These are phyloP conservation scores for Caenorhabditis inopinata DNA, from an alignment of 1,140 invertebrate species.

Conservation along the genomic window DNA sequence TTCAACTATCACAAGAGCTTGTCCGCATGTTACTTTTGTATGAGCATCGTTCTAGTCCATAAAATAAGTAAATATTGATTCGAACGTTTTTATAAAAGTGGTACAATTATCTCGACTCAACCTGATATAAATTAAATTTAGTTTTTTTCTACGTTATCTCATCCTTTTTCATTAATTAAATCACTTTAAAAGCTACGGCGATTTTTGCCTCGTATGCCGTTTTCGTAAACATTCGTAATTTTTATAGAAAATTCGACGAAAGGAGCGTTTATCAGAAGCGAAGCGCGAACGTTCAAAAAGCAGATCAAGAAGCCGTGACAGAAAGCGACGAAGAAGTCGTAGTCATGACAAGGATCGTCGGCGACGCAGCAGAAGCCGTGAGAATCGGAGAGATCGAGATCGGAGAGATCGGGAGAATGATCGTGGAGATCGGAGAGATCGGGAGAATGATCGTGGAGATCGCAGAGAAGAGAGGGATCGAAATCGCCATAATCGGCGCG, in stretches of 20 bases:
- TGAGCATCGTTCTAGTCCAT: too few species aligned
- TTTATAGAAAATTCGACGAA: constrained; percentile 2
- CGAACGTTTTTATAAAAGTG: too few species aligned
- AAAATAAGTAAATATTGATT: too few species aligned
- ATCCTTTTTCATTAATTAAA: too few species aligned
- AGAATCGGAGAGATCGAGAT: constrained; percentile 37
- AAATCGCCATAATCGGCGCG: constrained; percentile 56
- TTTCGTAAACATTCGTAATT: too few species aligned
- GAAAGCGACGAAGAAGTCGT: constrained; percentile 47
- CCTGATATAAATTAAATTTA: too few species aligned
- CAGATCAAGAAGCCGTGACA: constrained; percentile 46
- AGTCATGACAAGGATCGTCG: constrained; percentile 49
- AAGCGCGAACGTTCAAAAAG: constrained; percentile 47
- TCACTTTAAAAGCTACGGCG: too few species aligned
- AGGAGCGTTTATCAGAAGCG: constrained; percentile 17
- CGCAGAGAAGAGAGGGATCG: constrained; percentile 61
- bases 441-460: constrained; percentile 64
- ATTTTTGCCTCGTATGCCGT: too few species aligned
- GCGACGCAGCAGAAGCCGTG: constrained; percentile 40
- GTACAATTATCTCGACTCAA: too few species aligned
- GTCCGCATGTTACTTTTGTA: too few species aligned
- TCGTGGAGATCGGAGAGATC: constrained; percentile 45
- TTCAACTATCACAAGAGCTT: too few species aligned
- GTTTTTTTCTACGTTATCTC: too few species aligned
- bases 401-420: constrained; percentile 57